Evolutionary conservation across 1,140 invertebrate species (phyloP).

Genomic region (Heliconius congener): DNA sequence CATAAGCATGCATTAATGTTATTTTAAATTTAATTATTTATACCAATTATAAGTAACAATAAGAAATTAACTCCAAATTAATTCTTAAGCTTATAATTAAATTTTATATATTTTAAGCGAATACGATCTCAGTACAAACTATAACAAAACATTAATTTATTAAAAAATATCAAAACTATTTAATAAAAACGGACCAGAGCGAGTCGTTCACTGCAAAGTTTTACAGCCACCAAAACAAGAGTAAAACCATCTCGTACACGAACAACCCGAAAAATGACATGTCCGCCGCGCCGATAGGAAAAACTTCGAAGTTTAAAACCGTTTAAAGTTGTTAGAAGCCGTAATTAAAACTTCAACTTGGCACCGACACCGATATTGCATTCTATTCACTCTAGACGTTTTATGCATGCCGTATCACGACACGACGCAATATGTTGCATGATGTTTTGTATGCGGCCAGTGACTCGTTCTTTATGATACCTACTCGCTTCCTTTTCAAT

Average conservation of each 20-base stretch:
- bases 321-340: slow-evolving; percentile 24
- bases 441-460: slow-evolving; percentile 30
- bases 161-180: no score
- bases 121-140: no score
- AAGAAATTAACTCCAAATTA: no score
- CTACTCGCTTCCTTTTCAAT: slow-evolving; percentile 31
- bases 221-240: no score
- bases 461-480: slow-evolving; percentile 30
- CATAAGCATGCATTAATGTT: no score
- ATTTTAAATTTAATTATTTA: no score
- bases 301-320: slow-evolving; percentile 30
- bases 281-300: slow-evolving; percentile 14
- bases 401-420: slow-evolving; percentile 26
- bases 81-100: no score
- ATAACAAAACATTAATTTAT: no score
- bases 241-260: slow-evolving; percentile 15
- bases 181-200: no score
- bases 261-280: slow-evolving; percentile 16
- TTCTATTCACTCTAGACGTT: slow-evolving; percentile 20
- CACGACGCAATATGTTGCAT: slow-evolving; percentile 34
- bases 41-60: no score
- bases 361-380: slow-evolving; percentile 33
- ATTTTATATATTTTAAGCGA: no score
- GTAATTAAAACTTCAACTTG: slow-evolving; percentile 37
- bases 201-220: no score